phyloP scores from a whole-genome alignment of 2,113 vertebrate species.

The Serilophus lunatus region DNA sequence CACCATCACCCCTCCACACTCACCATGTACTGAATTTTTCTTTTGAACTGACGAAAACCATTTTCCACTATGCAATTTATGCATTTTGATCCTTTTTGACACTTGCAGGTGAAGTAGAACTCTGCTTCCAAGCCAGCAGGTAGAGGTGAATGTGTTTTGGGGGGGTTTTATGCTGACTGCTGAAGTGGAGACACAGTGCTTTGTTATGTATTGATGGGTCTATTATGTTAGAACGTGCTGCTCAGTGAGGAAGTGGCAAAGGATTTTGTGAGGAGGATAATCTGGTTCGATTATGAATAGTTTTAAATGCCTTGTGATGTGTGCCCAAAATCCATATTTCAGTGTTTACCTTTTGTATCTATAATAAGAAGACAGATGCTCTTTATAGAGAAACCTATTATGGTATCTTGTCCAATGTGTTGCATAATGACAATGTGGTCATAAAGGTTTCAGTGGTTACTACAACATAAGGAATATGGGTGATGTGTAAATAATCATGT shows the following conservation, averaged over 20 bases:
- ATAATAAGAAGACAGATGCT: not conserved
- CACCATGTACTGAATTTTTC: not conserved
- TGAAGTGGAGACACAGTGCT: not conserved
- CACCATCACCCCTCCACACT: fast-evolving
- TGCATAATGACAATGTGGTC: fast-evolving
- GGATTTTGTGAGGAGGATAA: not conserved
- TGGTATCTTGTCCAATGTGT: not conserved
- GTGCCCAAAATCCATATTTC: not conserved
- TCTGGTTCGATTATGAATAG: not conserved
- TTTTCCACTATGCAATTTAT: not conserved
- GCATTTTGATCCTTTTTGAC: not conserved
- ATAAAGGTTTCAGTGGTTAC: not conserved
- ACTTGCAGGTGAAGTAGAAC: not conserved
- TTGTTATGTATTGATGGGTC: not conserved
- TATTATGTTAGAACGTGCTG: not conserved
- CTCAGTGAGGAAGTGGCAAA: not conserved
- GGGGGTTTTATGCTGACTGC: not conserved
- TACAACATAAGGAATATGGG: not conserved
- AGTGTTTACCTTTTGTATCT: not conserved
- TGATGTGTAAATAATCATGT: not conserved
- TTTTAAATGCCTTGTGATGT: not conserved
- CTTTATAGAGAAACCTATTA: not conserved
- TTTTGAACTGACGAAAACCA: not conserved
- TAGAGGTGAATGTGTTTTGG: not conserved
- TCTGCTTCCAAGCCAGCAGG: not conserved